Base-by-base conservation (phyloP, 2,888 invertebrate species). In the Anthrax anthrax region DNA sequence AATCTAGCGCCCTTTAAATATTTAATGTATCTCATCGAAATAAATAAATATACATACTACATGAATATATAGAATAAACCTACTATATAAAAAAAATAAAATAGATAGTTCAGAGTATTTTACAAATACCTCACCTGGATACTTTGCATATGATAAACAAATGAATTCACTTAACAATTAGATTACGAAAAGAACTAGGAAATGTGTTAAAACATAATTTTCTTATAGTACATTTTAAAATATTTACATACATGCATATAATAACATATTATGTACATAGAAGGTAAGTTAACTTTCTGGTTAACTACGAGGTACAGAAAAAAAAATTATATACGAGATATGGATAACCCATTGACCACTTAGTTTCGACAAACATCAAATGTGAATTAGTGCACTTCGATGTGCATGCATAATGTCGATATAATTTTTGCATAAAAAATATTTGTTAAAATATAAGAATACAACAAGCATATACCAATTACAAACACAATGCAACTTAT, bases 331-430 rank as follows among this genome's bases (percentile, higher is more conserved):
- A 32, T 9, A 32, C 9, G 9, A 32, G 13, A 32, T 12, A 32
- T 12, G 49, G 51, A 51, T 51, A 51, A 51, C 57, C 56, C 55
- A 55, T 56, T 57, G 57, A 57, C 57, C 56, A 56, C 51, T 56
- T 52, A 54, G 55, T 56, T 55, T 54, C 29, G 54, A 49, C 47
- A 53, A 57, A 57, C 57, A 57, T 57, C 56, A 57, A 57, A 57
- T 56, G 57, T 57, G 57, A 57, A 57, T 57, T 57, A 57, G 57
- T 57, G 57, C 53, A 55, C 54, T 54, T 53, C 52, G 52, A 32
- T 46, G 46, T 46, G 46, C 46, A 46, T 46, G 46, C 46, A 46
- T 46, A 46, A 46, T 46, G 42, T 37, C 29, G 12, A 12, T 12
- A 32, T 32, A 32, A 32, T 32, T 32, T 32, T 12, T 32, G 12